Percentiles rank a stretch among this genome's conserved stretches.
phyloP scores from a whole-genome alignment of 2,888 invertebrate genomes.

The Helleia helle region DNA sequence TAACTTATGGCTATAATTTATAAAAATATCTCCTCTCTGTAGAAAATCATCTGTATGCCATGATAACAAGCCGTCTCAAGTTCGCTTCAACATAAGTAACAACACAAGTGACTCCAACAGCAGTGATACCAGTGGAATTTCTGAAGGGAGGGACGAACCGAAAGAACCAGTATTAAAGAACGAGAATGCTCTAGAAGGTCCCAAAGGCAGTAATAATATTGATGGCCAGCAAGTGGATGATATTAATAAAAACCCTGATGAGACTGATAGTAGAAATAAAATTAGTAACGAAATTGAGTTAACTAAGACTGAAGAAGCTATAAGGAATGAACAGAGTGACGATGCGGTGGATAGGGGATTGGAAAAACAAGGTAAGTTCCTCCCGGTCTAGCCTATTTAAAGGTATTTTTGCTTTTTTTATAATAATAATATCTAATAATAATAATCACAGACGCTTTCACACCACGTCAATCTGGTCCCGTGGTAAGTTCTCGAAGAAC shows the following conservation, averaged over 20 bases:
- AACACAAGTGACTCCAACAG: constrained; percentile 44
- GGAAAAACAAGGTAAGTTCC: constrained; percentile 14
- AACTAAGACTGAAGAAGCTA: constrained; percentile 5
- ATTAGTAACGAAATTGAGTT: not conserved
- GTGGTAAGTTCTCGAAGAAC: no score
- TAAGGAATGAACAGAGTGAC: constrained; percentile 2
- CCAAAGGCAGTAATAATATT: constrained; percentile 3
- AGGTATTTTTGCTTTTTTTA: no score
- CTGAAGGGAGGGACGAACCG: constrained; percentile 24
- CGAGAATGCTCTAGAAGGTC: constrained; percentile 14
- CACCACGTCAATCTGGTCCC: no score
- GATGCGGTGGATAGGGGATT: constrained; percentile 15
- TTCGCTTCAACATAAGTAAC: constrained; percentile 39
- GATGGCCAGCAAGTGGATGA: no score
- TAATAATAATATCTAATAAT: no score
- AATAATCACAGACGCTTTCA: no score
- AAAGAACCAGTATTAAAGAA: constrained; percentile 17
- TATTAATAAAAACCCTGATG: constrained; percentile 1
- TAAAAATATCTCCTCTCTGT: constrained; percentile 7
- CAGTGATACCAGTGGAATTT: constrained; percentile 41
- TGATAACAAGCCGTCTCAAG: constrained; percentile 32
- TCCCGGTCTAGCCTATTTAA: not conserved
- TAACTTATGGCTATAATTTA: no score
- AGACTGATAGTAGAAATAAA: constrained; percentile 6
- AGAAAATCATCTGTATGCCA: constrained; percentile 37